phyloP scores from a whole-genome alignment of 2,797 vertebrate species.

The Myotis vivesi region DNA sequence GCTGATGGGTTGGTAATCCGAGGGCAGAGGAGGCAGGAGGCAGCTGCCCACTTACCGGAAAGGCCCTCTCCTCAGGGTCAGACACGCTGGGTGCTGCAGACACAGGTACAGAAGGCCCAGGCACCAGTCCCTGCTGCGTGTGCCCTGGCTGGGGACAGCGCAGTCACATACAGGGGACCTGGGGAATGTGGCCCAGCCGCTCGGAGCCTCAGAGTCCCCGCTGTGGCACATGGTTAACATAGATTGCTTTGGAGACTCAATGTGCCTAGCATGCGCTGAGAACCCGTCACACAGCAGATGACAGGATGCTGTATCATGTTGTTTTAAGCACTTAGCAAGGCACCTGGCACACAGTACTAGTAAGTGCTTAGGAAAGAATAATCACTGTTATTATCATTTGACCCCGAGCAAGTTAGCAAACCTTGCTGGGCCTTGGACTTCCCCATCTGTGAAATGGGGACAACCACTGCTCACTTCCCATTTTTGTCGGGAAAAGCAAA shows the following conservation, averaged over 20 bases:
- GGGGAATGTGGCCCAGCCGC: too few relatives aligned
- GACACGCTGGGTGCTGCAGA: neutral
- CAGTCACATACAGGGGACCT: neutral
- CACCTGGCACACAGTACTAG: too few relatives aligned
- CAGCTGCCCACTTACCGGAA: neutral
- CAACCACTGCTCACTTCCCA: neutral
- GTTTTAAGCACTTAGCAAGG: neutral
- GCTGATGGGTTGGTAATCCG: neutral
- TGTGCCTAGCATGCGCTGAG: accelerated
- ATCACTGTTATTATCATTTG: neutral
- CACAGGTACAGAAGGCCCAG: accelerated
- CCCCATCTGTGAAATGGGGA: neutral
- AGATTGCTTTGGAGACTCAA: neutral
- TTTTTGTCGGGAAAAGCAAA: neutral
- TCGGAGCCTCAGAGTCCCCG: neutral
- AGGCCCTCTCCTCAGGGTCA: neutral
- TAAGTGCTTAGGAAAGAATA: neutral
- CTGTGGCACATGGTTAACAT: neutral
- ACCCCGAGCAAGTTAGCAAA: neutral
- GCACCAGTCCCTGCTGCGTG: neutral
- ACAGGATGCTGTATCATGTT: too few relatives aligned
- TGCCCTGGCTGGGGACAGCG: neutral
- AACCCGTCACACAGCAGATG: too few relatives aligned
- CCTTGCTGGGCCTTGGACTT: neutral
- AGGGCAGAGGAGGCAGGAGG: neutral